Evolutionary conservation across 2,113 vertebrate species (phyloP).

Genomic region (Anolis sagrei): DNA sequence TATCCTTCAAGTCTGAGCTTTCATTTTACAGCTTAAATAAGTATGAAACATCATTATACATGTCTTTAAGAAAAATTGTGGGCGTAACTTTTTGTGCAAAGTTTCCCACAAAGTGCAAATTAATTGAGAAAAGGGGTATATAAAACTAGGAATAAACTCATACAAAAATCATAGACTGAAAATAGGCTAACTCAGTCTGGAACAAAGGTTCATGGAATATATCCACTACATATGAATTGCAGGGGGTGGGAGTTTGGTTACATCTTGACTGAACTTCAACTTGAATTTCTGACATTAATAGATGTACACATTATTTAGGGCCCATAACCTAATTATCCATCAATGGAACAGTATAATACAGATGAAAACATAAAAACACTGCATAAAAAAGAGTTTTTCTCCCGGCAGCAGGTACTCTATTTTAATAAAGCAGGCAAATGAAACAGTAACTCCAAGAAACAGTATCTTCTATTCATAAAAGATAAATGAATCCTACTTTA

Average conservation of each 20-base stretch:
- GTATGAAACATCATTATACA: background rate
- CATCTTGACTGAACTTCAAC: constrained; percentile 19
- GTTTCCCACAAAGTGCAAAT: background rate
- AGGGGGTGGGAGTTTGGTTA: background rate
- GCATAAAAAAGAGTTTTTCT: constrained; percentile 8
- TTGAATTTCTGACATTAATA: constrained; percentile 12
- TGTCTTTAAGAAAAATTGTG: background rate
- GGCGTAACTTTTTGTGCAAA: background rate
- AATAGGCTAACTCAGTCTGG: background rate
- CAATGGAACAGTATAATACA: constrained; percentile 18
- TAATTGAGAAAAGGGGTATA: background rate
- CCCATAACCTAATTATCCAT: background rate
- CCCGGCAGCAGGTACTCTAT: background rate
- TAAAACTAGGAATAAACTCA: background rate
- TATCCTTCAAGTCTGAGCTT: background rate
- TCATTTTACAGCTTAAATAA: background rate
- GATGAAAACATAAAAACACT: background rate
- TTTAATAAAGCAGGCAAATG: constrained; percentile 32
- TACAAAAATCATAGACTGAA: background rate
- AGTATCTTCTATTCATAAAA: constrained; percentile 26
- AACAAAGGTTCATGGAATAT: background rate
- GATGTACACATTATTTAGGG: background rate
- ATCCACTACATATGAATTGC: background rate
- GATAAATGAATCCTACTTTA: constrained; percentile 23
- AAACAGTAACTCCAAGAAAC: constrained; percentile 6